A percentile compares a stretch with the other conserved stretches of the same genome.
Conservation (phyloP, 2,888 invertebrate species). For the Globia sparganii region DNA sequence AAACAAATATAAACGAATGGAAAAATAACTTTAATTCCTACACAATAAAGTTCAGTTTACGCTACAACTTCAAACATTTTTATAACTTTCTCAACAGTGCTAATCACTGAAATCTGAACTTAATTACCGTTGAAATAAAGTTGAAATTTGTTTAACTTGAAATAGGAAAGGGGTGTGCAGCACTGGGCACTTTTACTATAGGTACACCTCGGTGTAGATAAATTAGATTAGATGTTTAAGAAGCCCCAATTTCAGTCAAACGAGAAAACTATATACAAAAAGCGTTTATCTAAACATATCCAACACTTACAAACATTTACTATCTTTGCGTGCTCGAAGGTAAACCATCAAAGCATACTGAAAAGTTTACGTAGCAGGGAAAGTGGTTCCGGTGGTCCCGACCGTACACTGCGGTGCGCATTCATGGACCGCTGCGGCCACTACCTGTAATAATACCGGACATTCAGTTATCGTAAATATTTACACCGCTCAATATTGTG, state of each 20-base stretch:
- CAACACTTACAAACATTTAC: constrained; percentile 35
- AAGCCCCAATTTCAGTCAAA: not conserved
- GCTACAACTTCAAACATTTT: too few species aligned
- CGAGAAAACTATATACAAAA: not conserved
- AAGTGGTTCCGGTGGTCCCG: constrained; percentile 69
- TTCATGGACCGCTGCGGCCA: constrained; percentile 12
- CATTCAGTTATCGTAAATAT: constrained; percentile 82
- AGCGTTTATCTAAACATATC: constrained; percentile 35
- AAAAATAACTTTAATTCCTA: too few species aligned
- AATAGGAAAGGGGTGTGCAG: too few species aligned
- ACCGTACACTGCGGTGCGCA: constrained; percentile 22
- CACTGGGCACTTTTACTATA: too few species aligned
- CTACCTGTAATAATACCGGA: constrained; percentile 71
- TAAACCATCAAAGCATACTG: constrained; percentile 63
- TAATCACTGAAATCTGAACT: too few species aligned
- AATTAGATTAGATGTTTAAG: not conserved
- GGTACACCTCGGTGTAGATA: too few species aligned
- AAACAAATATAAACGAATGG: too few species aligned
- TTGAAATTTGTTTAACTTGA: too few species aligned
- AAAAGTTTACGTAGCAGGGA: constrained; percentile 66
- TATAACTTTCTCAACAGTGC: too few species aligned
- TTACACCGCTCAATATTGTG: constrained; percentile 76
- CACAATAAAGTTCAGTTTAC: too few species aligned
- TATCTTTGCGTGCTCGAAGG: constrained; percentile 52
- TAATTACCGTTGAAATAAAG: too few species aligned